These are phyloP conservation scores for Lepidothrix coronata DNA, from an alignment of 2,113 vertebrate genomes.

Conservation along the genomic window DNA sequence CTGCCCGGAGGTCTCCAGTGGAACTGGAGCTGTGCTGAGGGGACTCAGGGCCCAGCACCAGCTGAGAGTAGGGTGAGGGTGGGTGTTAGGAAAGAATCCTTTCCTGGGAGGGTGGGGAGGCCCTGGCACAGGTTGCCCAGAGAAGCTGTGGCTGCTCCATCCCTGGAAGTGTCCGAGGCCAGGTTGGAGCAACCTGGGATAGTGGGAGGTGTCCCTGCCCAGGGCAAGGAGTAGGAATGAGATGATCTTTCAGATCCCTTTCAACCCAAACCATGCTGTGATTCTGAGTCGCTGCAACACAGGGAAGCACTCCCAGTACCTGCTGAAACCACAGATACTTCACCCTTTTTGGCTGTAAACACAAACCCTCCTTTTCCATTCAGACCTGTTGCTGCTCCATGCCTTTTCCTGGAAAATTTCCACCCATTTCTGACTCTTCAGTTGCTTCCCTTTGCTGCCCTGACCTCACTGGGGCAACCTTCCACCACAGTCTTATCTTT, in stretches of 20 bases:
- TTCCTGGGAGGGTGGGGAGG: background rate
- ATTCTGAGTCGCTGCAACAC: background rate
- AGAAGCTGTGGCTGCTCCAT: background rate
- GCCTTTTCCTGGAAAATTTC: background rate
- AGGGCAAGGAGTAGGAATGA: fast-evolving
- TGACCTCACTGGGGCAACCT: background rate
- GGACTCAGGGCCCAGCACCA: background rate
- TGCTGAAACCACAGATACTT: background rate
- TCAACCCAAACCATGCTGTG: background rate
- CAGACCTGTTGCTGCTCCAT: background rate
- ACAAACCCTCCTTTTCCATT: background rate
- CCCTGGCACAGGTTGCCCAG: background rate
- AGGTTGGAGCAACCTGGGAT: fast-evolving
- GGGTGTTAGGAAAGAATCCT: background rate
- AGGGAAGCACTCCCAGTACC: fast-evolving
- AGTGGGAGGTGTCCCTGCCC: background rate
- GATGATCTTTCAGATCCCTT: background rate
- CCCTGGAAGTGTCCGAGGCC: background rate
- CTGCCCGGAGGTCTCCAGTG: background rate
- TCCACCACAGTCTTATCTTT: background rate
- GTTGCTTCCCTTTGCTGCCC: background rate
- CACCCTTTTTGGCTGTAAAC: background rate
- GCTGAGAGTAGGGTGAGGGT: background rate
- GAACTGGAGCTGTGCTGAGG: background rate
- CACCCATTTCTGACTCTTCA: background rate